These are phyloP conservation scores for Pycnonotus jocosus DNA, from an alignment of 2,113 vertebrate species.

Conservation along the genomic window DNA sequence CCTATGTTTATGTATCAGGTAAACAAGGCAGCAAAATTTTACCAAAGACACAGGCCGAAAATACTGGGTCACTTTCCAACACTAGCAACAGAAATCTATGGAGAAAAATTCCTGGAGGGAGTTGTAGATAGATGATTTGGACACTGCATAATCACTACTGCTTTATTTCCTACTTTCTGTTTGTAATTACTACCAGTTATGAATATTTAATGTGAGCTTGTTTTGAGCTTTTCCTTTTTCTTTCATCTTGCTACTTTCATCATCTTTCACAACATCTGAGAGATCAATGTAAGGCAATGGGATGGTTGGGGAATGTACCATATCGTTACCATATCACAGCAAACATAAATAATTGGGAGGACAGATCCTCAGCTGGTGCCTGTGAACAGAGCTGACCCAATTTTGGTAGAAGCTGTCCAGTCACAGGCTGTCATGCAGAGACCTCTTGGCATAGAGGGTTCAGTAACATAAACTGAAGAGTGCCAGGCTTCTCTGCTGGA, in stretches of 20 bases:
- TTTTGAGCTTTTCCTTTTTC: constrained; percentile 51
- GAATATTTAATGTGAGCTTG: constrained; percentile 65
- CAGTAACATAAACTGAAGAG: background rate
- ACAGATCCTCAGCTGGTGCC: background rate
- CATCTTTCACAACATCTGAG: constrained; percentile 10
- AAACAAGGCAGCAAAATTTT: background rate
- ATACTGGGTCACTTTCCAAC: background rate
- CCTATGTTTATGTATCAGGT: background rate
- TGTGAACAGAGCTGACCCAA: accelerated
- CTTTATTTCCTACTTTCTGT: constrained; percentile 63
- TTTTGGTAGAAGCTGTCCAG: background rate
- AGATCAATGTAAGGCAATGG: constrained; percentile 13
- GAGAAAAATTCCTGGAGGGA: constrained; percentile 31
- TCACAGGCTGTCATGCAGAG: background rate
- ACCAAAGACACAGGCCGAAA: background rate
- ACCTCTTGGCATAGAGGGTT: background rate
- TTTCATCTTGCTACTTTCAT: constrained; percentile 55
- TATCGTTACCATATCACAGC: background rate
- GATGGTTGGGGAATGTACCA: background rate
- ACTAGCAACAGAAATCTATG: background rate
- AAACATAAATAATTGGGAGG: background rate
- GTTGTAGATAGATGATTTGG: constrained; percentile 3
- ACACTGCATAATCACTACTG: constrained; percentile 29
- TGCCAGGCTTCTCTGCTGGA: background rate
- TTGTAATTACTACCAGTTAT: constrained; percentile 67